Base-by-base conservation (phyloP, 2,888 invertebrate genomes). In the Mesorhabditis belari region DNA sequence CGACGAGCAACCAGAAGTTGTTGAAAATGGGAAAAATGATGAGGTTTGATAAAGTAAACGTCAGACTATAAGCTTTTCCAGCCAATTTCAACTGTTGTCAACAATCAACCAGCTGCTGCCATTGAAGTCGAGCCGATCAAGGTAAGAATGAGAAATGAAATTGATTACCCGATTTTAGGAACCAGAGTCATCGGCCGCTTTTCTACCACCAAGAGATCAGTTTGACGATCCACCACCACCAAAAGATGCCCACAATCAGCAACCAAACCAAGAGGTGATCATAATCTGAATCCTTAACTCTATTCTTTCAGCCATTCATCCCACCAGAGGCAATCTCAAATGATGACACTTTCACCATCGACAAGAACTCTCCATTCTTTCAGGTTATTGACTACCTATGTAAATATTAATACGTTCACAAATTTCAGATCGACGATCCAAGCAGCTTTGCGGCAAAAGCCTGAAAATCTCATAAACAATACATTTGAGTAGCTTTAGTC, bases 1-100 rank as follows among this genome's bases (percentile, higher is more conserved):
- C 19, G 61, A 61, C 35, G 60, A 49, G 12, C 51, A 56, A 27
- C 60, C 60, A 2, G 24, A n/a, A 3, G 60, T 59, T 24, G 55
- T 58, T 12, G 58, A 21, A 9, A 54, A 49, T 25, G 25, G 23
- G 23, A 25, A 44, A n/a, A 26, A n/a, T 23, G 53, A 60, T 4
- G 58, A 55, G 35, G 35, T 12, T 6, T 6, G 35, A 35, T 6
- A 17, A 17, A 35, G 35, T 6, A 17, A 35, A 17, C 6, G 9
- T 6, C 35, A 35, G 6, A 35, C 17, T 35, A 35, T 12, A 6
- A 17, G 12, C n/a, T 35, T 1, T 35, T 35, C n/a, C 2, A 35
- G 44, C 44, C 44, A n/a, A 9, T 17, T 35, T 35, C 44, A 9
- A n/a, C 44, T n/a, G 44, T 35, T 9, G 44, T 35, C 0, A 35